phyloP scores from a whole-genome alignment of 2,113 vertebrate genomes.

The Bos indicus region DNA sequence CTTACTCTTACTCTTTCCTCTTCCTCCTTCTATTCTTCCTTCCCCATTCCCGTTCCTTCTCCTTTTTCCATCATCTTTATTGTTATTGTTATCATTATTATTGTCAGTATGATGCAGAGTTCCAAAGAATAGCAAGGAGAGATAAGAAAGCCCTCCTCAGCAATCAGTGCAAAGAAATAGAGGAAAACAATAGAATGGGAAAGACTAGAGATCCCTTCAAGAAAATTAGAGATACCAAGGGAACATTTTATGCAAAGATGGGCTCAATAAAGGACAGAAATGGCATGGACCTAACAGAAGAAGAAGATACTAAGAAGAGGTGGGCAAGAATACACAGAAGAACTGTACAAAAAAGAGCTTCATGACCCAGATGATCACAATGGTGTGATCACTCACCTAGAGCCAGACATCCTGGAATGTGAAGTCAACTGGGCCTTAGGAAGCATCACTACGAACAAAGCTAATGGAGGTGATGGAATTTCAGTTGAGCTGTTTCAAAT shows the following conservation, averaged over 20 bases:
- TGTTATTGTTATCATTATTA: background rate
- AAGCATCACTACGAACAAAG: background rate
- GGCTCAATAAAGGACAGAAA: background rate
- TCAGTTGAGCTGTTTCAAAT: background rate
- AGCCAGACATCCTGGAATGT: background rate
- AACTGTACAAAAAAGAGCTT: background rate
- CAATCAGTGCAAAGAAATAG: background rate
- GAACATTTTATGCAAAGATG: background rate
- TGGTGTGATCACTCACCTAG: background rate
- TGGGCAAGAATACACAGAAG: background rate
- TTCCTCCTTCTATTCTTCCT: background rate
- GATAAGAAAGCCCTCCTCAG: background rate
- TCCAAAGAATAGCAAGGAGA: background rate
- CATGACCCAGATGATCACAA: accelerated
- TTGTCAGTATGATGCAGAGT: background rate
- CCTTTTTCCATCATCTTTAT: background rate
- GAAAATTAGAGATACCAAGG: background rate
- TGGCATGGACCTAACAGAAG: background rate
- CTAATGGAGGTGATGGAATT: background rate
- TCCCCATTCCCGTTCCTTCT: accelerated
- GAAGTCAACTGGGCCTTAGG: background rate
- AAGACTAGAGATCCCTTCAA: background rate
- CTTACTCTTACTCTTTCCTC: background rate
- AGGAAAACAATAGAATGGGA: background rate
- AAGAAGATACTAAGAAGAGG: background rate